Percentiles rank a stretch among this genome's conserved stretches.
Evolutionary conservation across 2,888 invertebrate genomes (phyloP).

Genomic region (Dasypogon diadema): DNA sequence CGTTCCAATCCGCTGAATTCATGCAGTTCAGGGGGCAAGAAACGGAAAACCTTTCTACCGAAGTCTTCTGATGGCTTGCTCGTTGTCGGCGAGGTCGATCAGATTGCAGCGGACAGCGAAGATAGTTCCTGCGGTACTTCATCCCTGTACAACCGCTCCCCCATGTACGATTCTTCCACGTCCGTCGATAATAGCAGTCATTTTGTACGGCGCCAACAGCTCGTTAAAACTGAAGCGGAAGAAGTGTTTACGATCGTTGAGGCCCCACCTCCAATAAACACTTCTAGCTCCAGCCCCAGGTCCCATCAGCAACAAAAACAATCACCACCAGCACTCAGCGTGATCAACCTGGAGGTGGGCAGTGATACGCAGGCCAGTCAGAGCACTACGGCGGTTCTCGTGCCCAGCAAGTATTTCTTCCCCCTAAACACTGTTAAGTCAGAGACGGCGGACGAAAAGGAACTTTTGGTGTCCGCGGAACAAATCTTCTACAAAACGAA

Average conservation of each 20-base stretch:
- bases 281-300: slow-evolving; percentile 57
- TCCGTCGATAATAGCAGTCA: slow-evolving; percentile 10
- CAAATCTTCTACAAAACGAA: slow-evolving; percentile 74
- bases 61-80: slow-evolving; percentile 72
- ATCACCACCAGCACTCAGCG: background rate
- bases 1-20: slow-evolving; percentile 77
- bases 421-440: slow-evolving; percentile 80
- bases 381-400: slow-evolving; percentile 74
- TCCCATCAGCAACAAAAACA: no score
- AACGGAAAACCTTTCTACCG: background rate
- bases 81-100: slow-evolving; percentile 64
- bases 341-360: background rate
- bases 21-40: background rate
- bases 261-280: background rate
- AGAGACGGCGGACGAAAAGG: slow-evolving; percentile 62
- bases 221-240: slow-evolving; percentile 64
- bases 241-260: slow-evolving; percentile 22
- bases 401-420: slow-evolving; percentile 75
- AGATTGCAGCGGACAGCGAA: slow-evolving; percentile 54
- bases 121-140: slow-evolving; percentile 38
- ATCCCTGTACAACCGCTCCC: slow-evolving; percentile 23
- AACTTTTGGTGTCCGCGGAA: background rate
- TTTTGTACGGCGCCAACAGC: slow-evolving; percentile 59
- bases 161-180: slow-evolving; percentile 25
- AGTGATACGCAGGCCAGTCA: slow-evolving; percentile 69